Evolutionary conservation across 2,113 vertebrate species (phyloP).

Genomic region (Gambusia holbrooki): DNA sequence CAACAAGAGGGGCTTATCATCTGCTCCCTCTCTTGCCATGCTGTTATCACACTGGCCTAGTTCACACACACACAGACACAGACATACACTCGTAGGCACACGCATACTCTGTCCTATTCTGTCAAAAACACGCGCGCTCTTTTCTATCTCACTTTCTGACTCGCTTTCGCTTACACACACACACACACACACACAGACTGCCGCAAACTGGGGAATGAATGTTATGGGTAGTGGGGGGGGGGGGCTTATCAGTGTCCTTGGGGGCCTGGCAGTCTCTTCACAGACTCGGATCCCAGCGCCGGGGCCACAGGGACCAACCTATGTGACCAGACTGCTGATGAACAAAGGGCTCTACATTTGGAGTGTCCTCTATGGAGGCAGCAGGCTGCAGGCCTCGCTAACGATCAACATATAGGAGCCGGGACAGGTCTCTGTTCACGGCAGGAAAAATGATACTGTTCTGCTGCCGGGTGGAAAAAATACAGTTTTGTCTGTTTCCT

Average conservation of each 20-base stretch:
- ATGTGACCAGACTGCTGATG: constrained; percentile 65
- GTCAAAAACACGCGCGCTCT: constrained; percentile 48
- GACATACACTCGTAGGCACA: constrained; percentile 35
- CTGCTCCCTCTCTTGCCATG: constrained; percentile 56
- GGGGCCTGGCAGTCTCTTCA: constrained; percentile 74
- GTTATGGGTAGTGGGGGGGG: constrained; percentile 54
- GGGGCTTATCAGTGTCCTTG: constrained; percentile 74
- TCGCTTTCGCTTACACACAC: constrained; percentile 10
- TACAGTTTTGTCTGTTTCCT: not conserved
- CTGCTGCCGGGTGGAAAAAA: not conserved
- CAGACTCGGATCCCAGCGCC: constrained; percentile 61
- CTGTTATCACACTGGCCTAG: constrained; percentile 75
- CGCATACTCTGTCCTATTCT: constrained; percentile 38
- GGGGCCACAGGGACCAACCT: constrained; percentile 70
- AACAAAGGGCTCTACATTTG: constrained; percentile 53
- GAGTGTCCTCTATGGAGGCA: constrained; percentile 29
- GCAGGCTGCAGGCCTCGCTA: constrained; percentile 43
- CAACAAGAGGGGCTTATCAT: constrained; percentile 73
- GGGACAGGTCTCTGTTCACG: constrained; percentile 24
- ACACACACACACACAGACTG: not conserved
- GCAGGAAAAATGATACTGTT: not conserved
- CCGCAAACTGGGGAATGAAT: constrained; percentile 60
- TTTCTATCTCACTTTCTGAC: constrained; percentile 40
- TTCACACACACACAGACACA: constrained; percentile 57
- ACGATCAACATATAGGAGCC: constrained; percentile 35